phyloP scores from a whole-genome alignment of 2,113 vertebrate genomes.

The Parus major region DNA sequence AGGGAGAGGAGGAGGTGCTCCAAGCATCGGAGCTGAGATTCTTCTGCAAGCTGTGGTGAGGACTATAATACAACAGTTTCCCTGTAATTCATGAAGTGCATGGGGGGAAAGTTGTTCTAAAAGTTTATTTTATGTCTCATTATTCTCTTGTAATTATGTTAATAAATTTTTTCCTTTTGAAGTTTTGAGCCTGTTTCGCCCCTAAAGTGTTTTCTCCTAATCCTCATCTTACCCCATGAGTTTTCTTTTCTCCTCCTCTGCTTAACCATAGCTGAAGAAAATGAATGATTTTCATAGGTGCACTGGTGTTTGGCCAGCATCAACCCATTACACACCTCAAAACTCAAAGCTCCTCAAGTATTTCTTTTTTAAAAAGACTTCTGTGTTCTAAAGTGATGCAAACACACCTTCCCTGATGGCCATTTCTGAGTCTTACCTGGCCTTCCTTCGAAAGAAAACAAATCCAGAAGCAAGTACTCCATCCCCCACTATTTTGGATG shows the following conservation, averaged over 20 bases:
- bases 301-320: not conserved
- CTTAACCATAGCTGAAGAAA: not conserved
- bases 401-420: not conserved
- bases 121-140: not conserved
- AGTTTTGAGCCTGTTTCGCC: not conserved
- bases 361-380: not conserved
- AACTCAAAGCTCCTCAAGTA: not conserved
- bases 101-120: not conserved
- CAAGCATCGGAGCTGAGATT: accelerated
- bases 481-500: not conserved
- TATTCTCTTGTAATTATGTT: not conserved
- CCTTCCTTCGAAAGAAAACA: not conserved
- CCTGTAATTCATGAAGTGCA: not conserved
- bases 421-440: not conserved
- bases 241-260: not conserved
- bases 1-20: not conserved
- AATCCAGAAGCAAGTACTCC: not conserved
- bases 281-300: not conserved
- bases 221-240: not conserved
- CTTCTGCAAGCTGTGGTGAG: not conserved
- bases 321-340: not conserved
- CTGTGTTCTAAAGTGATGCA: not conserved
- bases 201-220: not conserved
- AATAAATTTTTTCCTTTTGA: not conserved
- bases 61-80: not conserved